These are phyloP conservation scores for Mamestra configurata DNA, from an alignment of 1,140 invertebrate genomes.

Conservation along the genomic window DNA sequence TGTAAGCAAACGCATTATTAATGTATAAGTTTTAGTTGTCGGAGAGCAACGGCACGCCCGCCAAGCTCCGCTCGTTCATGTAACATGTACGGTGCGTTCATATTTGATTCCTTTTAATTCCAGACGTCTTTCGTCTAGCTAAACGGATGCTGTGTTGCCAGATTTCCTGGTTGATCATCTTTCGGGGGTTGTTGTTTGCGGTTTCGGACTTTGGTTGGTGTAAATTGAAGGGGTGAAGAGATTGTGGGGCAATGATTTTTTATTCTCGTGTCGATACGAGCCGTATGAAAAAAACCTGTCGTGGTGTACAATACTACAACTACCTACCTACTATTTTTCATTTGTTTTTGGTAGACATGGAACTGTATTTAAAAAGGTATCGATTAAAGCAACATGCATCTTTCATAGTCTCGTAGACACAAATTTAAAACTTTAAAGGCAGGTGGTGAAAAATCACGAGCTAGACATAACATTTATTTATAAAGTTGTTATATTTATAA, in stretches of 20 bases:
- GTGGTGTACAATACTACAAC: too few relatives aligned
- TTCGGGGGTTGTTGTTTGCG: neutral
- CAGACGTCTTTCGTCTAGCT: conserved; percentile 80
- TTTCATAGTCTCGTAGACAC: conserved; percentile 1
- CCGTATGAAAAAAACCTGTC: too few relatives aligned
- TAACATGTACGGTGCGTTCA: conserved; percentile 84
- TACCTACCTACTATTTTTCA: neutral
- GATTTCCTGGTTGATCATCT: conserved; percentile 2
- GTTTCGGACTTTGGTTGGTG: too few relatives aligned
- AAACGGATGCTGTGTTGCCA: conserved; percentile 34
- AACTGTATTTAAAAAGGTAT: neutral
- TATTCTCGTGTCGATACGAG: too few relatives aligned
- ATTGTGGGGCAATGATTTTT: too few relatives aligned
- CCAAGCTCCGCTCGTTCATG: conserved; percentile 79
- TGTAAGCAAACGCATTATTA: conserved; percentile 87
- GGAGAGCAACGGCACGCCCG: conserved; percentile 79
- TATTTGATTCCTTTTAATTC: conserved; percentile 88
- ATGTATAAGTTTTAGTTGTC: conserved; percentile 87
- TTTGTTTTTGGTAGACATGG: neutral
- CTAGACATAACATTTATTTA: conserved; percentile 5
- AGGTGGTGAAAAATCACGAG: neutral
- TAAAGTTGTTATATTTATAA: conserved; percentile 15
- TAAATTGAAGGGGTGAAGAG: too few relatives aligned
- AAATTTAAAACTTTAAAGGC: conserved; percentile 13
- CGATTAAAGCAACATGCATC: neutral